Evolutionary conservation across 1,140 invertebrate species (phyloP), one percentile per base, ranked within the genome.

Genomic region (Pollicipes pollicipes): DNA sequence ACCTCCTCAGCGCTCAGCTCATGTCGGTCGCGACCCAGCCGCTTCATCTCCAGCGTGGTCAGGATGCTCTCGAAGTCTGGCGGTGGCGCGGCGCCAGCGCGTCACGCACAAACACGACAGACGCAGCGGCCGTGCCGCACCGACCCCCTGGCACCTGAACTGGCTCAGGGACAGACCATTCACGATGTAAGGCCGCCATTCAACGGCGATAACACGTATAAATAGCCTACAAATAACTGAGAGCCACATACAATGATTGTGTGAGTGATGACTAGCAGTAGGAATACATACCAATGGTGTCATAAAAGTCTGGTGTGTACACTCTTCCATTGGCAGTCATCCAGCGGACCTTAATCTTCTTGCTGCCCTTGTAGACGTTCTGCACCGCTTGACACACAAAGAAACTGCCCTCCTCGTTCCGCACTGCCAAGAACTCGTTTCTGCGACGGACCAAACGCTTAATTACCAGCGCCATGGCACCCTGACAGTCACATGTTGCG

Each of bases 381-480:
- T 95, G 91, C 80, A 89, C 86, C 6, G 90, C 86, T 80, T 93
- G 90, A 78, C 93, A 96, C 64, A 96, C 84, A 78, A 90, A 96
- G 80, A 95, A 95, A 67, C 89, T 87, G 66, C 89, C 90, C 81
- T 90, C 87, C 3, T 88, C 87, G 80, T 94, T 95, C 74, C 93
- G 84, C 0, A 95, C 90, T 30, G 91, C 92, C 74, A 96, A 81
- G 82, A 93, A 95, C 81, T 93, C 90, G 79, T 89, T 89, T 79
- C 88, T 90, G 72, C 71, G 82, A 80, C 21, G 28, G 16, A n/a
- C 21, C 0, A 16, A 4, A 58, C 29, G 37, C 30, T n/a, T 68
- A n/a, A 35, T 16, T 31, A 35, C 67, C 16, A 37, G 3, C 17
- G 66, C 45, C 28, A 69, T 30, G 6, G n/a, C n/a, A n/a, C n/a